Percentiles rank a stretch among this genome's conserved stretches.
phyloP scores from a whole-genome alignment of 2,888 invertebrate genomes.

The Itoplectis maculator region DNA sequence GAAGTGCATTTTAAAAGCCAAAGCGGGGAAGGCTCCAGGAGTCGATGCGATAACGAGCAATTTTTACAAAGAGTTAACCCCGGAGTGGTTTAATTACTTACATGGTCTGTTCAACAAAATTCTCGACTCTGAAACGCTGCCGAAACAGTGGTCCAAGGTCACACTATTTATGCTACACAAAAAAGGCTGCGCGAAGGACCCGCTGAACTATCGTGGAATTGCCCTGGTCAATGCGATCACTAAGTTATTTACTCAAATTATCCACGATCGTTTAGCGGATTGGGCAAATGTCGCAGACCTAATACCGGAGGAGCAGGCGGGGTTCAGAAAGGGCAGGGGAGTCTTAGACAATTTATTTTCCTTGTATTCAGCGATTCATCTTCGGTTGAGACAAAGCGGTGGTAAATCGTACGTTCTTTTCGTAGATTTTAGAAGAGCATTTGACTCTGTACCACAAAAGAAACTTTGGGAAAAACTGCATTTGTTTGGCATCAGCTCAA shows the following conservation, averaged over 20 bases:
- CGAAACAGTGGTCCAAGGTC: constrained; percentile 47
- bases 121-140: constrained; percentile 16
- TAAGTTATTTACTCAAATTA: constrained; percentile 69
- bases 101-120: constrained; percentile 49
- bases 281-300: constrained; percentile 55
- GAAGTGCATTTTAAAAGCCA: neutral
- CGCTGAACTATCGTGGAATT: constrained; percentile 70
- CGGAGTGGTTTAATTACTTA: constrained; percentile 40
- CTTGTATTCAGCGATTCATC: constrained; percentile 50
- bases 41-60: constrained; percentile 58
- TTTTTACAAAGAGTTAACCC: constrained; percentile 35
- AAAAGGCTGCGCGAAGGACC: constrained; percentile 62
- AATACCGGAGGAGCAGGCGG: constrained; percentile 65
- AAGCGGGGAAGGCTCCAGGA: constrained; percentile 34
- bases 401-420: constrained; percentile 64
- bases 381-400: constrained; percentile 40
- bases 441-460: constrained; percentile 64
- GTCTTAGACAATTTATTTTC: constrained; percentile 67
- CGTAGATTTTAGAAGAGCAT: constrained; percentile 62
- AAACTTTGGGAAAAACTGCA: constrained; percentile 64
- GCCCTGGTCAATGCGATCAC: constrained; percentile 63
- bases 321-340: constrained; percentile 52
- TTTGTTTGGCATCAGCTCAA: constrained; percentile 58
- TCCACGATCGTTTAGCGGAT: constrained; percentile 51
- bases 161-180: constrained; percentile 64